Evolutionary conservation across 2,113 vertebrate genomes (phyloP).

Genomic region (Terrapene triunguis): DNA sequence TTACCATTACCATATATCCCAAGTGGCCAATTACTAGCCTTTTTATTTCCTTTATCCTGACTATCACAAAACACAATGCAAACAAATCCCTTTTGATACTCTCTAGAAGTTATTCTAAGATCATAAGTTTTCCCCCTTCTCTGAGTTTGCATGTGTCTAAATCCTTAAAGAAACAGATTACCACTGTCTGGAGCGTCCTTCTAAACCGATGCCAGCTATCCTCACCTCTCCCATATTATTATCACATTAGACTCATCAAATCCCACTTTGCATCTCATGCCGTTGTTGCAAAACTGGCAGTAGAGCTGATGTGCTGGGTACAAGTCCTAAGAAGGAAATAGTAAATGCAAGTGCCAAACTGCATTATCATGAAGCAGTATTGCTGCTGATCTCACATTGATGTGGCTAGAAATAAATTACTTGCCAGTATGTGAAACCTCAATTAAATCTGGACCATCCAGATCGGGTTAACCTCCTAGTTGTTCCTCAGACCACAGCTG

Average conservation of each 20-base stretch:
- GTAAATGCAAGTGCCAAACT: background rate
- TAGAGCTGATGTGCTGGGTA: background rate
- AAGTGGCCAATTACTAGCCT: conserved; percentile 49
- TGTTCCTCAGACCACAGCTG: background rate
- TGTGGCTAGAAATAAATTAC: background rate
- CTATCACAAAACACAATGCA: conserved; percentile 35
- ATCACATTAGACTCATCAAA: background rate
- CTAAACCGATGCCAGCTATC: background rate
- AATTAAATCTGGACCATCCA: background rate
- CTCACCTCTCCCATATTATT: background rate
- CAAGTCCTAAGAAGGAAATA: background rate
- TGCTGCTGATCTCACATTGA: background rate
- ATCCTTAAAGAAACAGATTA: fast-evolving
- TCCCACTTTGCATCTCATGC: background rate
- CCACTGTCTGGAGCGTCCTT: background rate
- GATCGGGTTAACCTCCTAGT: background rate
- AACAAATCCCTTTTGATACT: conserved; percentile 48
- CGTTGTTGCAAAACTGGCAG: background rate
- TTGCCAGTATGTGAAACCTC: background rate
- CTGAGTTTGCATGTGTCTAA: fast-evolving
- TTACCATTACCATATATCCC: conserved; percentile 61
- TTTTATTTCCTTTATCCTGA: conserved; percentile 46
- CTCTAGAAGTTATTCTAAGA: conserved; percentile 1
- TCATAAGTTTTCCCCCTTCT: background rate
- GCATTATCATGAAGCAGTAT: background rate